A percentile compares a stretch with the other conserved stretches of the same genome.
These are phyloP conservation scores for Drosophila neonasuta DNA, from an alignment of 2,888 invertebrate genomes.

Conservation along the genomic window DNA sequence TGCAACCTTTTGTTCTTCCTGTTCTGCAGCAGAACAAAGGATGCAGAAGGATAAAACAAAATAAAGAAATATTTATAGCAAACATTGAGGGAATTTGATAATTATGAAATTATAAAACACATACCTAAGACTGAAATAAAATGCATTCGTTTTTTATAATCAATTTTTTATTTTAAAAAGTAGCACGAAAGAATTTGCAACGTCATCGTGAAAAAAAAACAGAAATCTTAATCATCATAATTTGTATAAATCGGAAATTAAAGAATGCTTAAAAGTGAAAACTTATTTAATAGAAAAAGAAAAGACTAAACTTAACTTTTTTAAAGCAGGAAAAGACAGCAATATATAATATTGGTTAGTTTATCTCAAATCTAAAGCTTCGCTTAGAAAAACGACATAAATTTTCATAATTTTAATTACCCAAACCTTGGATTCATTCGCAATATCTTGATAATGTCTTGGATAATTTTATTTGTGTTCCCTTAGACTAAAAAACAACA, in stretches of 20 bases:
- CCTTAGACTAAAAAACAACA: neutral
- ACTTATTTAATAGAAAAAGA: neutral
- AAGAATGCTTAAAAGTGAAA: neutral
- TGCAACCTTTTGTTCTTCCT: neutral
- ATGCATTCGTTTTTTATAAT: too few relatives aligned
- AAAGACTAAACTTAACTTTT: neutral
- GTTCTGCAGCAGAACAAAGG: neutral
- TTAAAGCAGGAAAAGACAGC: neutral
- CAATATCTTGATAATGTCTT: constrained; percentile 11
- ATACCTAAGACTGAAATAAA: too few relatives aligned
- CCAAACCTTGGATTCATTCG: neutral
- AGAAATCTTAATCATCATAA: too few relatives aligned
- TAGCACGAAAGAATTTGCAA: too few relatives aligned
- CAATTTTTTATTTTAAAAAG: too few relatives aligned
- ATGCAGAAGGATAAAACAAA: neutral
- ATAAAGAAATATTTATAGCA: neutral
- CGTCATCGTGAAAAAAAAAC: too few relatives aligned
- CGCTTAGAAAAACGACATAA: neutral
- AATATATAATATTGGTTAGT: neutral
- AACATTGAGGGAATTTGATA: neutral
- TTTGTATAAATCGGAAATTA: too few relatives aligned
- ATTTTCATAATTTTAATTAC: neutral
- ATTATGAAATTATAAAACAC: neutral
- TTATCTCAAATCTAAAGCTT: neutral
- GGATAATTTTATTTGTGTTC: neutral